Conservation (phyloP, 2,797 vertebrate genomes). For the Phalanger gymnotis region DNA sequence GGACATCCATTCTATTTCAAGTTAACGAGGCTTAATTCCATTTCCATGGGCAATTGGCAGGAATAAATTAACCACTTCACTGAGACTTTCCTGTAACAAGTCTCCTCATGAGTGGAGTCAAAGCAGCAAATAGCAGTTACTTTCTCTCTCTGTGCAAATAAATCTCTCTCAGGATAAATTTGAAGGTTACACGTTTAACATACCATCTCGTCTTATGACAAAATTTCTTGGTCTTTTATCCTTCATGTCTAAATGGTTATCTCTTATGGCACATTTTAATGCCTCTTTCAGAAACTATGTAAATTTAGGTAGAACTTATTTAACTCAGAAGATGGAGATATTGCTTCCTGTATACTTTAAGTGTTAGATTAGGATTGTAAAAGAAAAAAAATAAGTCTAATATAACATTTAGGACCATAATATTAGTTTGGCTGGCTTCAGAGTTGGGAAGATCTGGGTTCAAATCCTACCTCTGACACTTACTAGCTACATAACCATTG, state of each 20-base stretch:
- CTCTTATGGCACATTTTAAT: not conserved
- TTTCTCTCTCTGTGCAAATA: conserved; percentile 41
- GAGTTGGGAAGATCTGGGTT: too few species aligned
- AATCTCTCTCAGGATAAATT: conserved; percentile 39
- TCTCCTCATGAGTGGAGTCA: conserved; percentile 40
- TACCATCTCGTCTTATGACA: conserved; percentile 35
- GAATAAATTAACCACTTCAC: conserved; percentile 61
- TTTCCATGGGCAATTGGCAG: conserved; percentile 60
- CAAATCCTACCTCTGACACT: too few species aligned
- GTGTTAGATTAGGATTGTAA: not conserved
- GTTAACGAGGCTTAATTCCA: conserved; percentile 60
- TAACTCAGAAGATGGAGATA: conserved; percentile 47
- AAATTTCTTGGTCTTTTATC: conserved; percentile 14
- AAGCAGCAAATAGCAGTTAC: conserved; percentile 2
- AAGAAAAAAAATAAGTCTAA: conserved; percentile 13
- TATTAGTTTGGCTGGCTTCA: not conserved
- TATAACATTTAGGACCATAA: not conserved
- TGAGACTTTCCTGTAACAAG: conserved; percentile 62
- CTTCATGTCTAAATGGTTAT: conserved; percentile 48
- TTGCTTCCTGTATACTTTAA: conserved; percentile 38
- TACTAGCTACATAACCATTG: not conserved
- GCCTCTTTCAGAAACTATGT: conserved; percentile 49
- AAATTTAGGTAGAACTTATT: conserved; percentile 19
- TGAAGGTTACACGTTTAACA: conserved; percentile 58
- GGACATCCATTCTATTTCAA: conserved; percentile 57